Evolutionary conservation across 2,888 invertebrate genomes (phyloP).

Genomic region (Toxonevra muliebris): DNA sequence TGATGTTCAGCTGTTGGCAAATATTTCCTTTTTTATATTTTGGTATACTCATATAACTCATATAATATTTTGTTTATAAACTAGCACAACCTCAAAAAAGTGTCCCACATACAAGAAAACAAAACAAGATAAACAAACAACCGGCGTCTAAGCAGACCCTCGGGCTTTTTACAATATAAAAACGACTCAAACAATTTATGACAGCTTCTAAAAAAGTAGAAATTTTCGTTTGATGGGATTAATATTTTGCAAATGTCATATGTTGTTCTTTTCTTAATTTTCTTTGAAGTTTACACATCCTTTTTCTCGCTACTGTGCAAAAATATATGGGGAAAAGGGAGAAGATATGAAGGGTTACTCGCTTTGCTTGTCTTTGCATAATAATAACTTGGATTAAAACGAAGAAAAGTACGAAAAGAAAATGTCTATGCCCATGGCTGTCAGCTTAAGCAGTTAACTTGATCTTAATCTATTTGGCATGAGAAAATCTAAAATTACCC

Average conservation of each 20-base stretch:
- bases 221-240: conserved; percentile 11
- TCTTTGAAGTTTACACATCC: background rate
- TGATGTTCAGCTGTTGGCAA: too few relatives aligned
- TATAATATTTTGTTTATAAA: too few relatives aligned
- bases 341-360: background rate
- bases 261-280: too few relatives aligned
- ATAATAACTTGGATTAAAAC: too few relatives aligned
- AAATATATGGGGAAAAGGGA: background rate
- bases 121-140: background rate
- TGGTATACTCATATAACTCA: too few relatives aligned
- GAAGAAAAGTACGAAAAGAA: background rate
- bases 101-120: conserved; percentile 13
- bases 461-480: conserved; percentile 22
- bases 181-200: background rate
- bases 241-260: conserved; percentile 12
- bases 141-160: too few relatives aligned
- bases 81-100: background rate
- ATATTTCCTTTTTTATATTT: too few relatives aligned
- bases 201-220: background rate
- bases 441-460: conserved; percentile 31
- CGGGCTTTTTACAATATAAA: too few relatives aligned
- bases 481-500: background rate
- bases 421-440: conserved; percentile 23
- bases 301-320: conserved; percentile 13
- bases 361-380: too few relatives aligned